These are phyloP conservation scores for Megamerina dolium DNA, from an alignment of 2,888 invertebrate species.

Conservation along the genomic window DNA sequence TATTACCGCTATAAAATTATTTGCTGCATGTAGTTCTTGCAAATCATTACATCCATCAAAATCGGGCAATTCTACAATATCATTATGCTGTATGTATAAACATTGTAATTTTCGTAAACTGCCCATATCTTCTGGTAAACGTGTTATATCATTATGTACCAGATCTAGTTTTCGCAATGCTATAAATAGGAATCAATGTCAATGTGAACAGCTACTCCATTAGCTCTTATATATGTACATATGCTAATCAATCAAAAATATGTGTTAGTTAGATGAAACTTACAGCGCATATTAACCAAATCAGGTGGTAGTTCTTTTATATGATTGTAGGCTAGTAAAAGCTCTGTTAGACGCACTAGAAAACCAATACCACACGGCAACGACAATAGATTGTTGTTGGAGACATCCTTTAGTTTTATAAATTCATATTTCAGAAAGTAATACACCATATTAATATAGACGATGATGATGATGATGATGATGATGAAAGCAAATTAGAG, in stretches of 20 bases:
- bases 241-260: too few relatives aligned
- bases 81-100: conserved; percentile 76
- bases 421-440: too few relatives aligned
- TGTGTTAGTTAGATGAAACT: too few relatives aligned
- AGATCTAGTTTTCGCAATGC: conserved; percentile 65
- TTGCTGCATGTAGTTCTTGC: conserved; percentile 75
- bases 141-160: conserved; percentile 63
- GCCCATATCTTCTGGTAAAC: conserved; percentile 61
- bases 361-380: conserved; percentile 80
- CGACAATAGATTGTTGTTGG: conserved; percentile 65
- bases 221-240: neutral
- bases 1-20: conserved; percentile 69
- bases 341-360: conserved; percentile 66
- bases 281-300: conserved; percentile 77
- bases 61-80: conserved; percentile 67
- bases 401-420: conserved; percentile 60
- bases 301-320: conserved; percentile 71
- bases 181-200: conserved; percentile 19
- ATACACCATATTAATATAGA: too few relatives aligned
- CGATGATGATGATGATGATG: neutral
- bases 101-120: conserved; percentile 69
- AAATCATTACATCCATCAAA: conserved; percentile 69
- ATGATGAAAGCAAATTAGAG: neutral
- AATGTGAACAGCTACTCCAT: neutral
- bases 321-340: conserved; percentile 70